phyloP scores from a whole-genome alignment of 2,888 invertebrate species.

The Ceraclea dissimilis region DNA sequence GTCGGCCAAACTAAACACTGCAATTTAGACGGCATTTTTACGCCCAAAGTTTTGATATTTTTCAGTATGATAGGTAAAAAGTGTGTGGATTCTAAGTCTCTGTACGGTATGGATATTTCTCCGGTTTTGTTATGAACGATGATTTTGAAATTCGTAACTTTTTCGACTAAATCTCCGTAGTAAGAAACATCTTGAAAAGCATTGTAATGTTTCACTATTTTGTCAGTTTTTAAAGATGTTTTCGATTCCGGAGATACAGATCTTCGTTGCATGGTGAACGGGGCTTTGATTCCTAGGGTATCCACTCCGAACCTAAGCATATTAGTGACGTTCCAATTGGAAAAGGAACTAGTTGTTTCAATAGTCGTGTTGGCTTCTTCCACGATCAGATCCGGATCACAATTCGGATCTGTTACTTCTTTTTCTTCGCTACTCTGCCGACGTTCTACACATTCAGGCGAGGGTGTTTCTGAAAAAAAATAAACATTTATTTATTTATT shows the following conservation, averaged over 20 bases:
- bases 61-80: slow-evolving; percentile 35
- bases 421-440: too few relatives aligned
- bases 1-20: slow-evolving; percentile 68
- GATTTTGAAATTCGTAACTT: slow-evolving; percentile 32
- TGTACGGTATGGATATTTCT: slow-evolving; percentile 33
- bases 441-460: too few relatives aligned
- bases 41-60: slow-evolving; percentile 33
- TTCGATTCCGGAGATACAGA: not conserved
- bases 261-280: not conserved
- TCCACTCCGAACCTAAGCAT: not conserved
- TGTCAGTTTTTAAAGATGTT: not conserved
- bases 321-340: not conserved
- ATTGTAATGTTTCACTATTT: not conserved
- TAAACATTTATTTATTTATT: too few relatives aligned
- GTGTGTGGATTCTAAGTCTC: slow-evolving; percentile 33
- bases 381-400: not conserved
- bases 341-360: not conserved
- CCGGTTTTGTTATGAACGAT: slow-evolving; percentile 41
- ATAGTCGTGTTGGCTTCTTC: not conserved
- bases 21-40: slow-evolving; percentile 44
- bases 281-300: not conserved
- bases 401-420: not conserved
- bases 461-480: too few relatives aligned
- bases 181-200: not conserved
- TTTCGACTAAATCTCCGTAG: slow-evolving; percentile 6